phyloP scores from a whole-genome alignment of 1,140 invertebrate species.

The Episyrphus balteatus region DNA sequence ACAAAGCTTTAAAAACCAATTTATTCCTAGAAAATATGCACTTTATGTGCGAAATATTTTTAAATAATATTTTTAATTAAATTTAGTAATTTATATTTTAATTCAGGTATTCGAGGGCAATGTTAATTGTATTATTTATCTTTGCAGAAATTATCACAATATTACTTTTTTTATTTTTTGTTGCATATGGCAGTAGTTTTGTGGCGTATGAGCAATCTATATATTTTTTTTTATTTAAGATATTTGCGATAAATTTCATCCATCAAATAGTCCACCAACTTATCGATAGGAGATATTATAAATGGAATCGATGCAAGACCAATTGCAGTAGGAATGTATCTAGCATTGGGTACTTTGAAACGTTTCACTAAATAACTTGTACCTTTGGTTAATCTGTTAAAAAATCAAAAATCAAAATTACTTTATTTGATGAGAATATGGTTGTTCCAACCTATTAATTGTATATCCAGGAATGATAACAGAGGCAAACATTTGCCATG shows the following conservation, averaged over 20 bases:
- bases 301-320: constrained; percentile 80
- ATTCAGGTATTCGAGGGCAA: too few species aligned
- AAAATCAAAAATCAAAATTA: constrained; percentile 17
- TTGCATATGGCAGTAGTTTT: too few species aligned
- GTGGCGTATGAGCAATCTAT: too few species aligned
- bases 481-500: constrained; percentile 90
- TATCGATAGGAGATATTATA: constrained; percentile 87
- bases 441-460: constrained; percentile 57
- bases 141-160: too few species aligned
- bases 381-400: constrained; percentile 8
- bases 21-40: too few species aligned
- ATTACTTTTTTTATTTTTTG: too few species aligned
- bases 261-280: constrained; percentile 65
- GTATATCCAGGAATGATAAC: constrained; percentile 84
- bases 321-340: constrained; percentile 61
- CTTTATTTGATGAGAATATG: background rate
- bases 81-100: too few species aligned
- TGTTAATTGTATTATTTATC: too few species aligned
- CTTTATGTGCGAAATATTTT: too few species aligned
- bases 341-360: constrained; percentile 2
- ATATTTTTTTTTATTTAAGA: too few species aligned
- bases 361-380: constrained; percentile 1
- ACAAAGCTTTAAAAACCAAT: too few species aligned
- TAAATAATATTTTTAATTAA: too few species aligned
- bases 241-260: constrained; percentile 50